Percentiles rank a stretch among this genome's conserved stretches.
Evolutionary conservation across 1,140 invertebrate genomes (phyloP).

Genomic region (Teleogryllus occipitalis): DNA sequence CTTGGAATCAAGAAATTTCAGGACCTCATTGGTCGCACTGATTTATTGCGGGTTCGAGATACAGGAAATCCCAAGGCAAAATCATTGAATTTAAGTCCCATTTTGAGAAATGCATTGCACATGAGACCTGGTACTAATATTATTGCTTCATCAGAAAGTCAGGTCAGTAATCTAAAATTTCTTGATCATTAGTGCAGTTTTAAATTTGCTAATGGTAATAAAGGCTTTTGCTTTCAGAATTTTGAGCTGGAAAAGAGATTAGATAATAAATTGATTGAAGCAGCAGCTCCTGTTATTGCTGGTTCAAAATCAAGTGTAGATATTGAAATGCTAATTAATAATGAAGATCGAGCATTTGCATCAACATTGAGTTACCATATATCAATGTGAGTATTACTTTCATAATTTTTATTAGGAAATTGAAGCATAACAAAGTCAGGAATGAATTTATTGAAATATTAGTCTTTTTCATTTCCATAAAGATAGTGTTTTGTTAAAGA

Average conservation of each 20-base stretch:
- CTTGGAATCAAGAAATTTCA: constrained; percentile 84
- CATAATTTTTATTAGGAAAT: no score
- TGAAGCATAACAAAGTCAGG: no score
- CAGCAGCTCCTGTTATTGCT: constrained; percentile 64
- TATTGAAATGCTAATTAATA: constrained; percentile 76
- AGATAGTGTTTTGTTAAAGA: no score
- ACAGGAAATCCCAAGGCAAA: constrained; percentile 68
- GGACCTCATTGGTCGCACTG: constrained; percentile 90
- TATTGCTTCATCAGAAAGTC: constrained; percentile 73
- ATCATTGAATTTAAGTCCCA: constrained; percentile 71
- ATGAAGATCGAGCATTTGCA: constrained; percentile 87
- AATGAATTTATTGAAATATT: no score
- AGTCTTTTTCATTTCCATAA: no score
- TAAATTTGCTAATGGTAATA: constrained; percentile 9
- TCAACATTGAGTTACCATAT: constrained; percentile 92
- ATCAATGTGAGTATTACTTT: constrained; percentile 58
- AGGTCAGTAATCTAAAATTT: constrained; percentile 31
- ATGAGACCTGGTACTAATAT: constrained; percentile 86
- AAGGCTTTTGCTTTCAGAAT: constrained; percentile 49
- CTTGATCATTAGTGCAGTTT: not conserved
- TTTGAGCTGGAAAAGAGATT: constrained; percentile 85
- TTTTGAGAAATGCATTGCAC: constrained; percentile 82
- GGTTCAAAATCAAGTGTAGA: constrained; percentile 56
- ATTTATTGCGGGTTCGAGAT: constrained; percentile 61
- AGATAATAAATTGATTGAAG: constrained; percentile 76